Percentiles rank a stretch among this genome's conserved stretches.
phyloP scores from a whole-genome alignment of 2,113 vertebrate species.

The human (Homo sapiens) region DNA sequence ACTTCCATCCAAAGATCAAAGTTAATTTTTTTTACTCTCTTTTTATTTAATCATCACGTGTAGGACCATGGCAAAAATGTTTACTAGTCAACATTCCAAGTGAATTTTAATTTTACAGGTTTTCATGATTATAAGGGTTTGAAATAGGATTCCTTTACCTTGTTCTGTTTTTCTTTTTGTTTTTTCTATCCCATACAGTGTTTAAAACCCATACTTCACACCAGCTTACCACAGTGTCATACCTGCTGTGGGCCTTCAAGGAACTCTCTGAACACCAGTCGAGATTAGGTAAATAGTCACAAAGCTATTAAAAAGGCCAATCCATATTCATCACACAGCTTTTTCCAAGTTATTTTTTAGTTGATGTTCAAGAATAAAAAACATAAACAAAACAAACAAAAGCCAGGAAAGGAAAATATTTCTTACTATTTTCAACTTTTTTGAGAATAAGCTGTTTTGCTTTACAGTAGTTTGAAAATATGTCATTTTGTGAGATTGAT shows the following conservation, averaged over 20 bases:
- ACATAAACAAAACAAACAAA: background rate
- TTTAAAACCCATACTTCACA: background rate
- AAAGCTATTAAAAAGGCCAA: constrained; percentile 6
- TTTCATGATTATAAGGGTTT: background rate
- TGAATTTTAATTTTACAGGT: background rate
- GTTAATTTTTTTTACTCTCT: constrained; percentile 16
- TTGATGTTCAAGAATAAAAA: constrained; percentile 48
- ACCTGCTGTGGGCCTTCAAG: background rate
- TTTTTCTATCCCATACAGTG: background rate
- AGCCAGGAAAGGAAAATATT: constrained; percentile 58
- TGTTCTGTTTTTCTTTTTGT: background rate
- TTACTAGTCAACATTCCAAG: background rate
- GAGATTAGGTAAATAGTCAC: background rate
- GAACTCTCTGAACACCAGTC: background rate
- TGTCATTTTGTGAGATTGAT: constrained; percentile 83
- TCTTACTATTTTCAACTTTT: constrained; percentile 78
- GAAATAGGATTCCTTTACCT: background rate
- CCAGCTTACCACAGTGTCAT: background rate
- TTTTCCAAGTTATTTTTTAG: background rate
- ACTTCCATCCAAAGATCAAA: constrained; percentile 24
- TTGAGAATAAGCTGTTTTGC: constrained; percentile 77
- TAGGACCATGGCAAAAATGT: background rate
- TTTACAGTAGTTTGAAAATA: constrained; percentile 82
- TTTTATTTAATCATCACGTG: background rate
- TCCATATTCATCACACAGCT: constrained; percentile 19